phyloP scores from a whole-genome alignment of 2,797 vertebrate species.

The Cryptoblepharus egeriae region DNA sequence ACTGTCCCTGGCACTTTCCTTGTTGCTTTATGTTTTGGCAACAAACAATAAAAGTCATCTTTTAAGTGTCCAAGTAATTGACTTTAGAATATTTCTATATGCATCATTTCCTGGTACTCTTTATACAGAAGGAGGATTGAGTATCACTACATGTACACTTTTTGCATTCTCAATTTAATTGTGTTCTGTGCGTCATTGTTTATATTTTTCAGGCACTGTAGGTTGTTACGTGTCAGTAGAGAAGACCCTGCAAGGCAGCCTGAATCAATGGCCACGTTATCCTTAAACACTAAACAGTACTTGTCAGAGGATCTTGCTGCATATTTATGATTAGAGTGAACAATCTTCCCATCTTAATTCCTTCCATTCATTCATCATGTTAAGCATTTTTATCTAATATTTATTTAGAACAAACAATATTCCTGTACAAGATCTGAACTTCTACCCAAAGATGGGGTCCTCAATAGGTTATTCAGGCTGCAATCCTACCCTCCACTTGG shows the following conservation, averaged over 20 bases:
- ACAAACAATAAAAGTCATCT: slow-evolving; percentile 35
- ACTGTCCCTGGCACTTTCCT: not conserved
- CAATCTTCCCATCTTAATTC: not conserved
- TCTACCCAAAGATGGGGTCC: not conserved
- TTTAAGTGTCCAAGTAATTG: not conserved
- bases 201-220: not conserved
- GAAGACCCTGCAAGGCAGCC: not conserved
- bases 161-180: not conserved
- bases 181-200: not conserved
- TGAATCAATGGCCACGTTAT: not conserved
- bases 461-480: not conserved
- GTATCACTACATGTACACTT: slow-evolving; percentile 21
- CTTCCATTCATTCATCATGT: too few species aligned
- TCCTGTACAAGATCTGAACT: not conserved
- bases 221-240: not conserved
- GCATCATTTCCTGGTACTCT: slow-evolving; percentile 33
- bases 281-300: not conserved
- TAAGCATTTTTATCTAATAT: not conserved
- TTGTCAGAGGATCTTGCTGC: not conserved
- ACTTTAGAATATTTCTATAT: slow-evolving; percentile 27
- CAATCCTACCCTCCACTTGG: too few species aligned
- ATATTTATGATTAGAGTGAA: slow-evolving; percentile 1
- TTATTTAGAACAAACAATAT: not conserved
- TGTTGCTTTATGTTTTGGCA: slow-evolving; percentile 42
- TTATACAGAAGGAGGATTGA: not conserved